A percentile compares a stretch with the other conserved stretches of the same genome.
Conservation (phyloP, 1,140 invertebrate genomes). For the Brevipalpus yothersi region DNA sequence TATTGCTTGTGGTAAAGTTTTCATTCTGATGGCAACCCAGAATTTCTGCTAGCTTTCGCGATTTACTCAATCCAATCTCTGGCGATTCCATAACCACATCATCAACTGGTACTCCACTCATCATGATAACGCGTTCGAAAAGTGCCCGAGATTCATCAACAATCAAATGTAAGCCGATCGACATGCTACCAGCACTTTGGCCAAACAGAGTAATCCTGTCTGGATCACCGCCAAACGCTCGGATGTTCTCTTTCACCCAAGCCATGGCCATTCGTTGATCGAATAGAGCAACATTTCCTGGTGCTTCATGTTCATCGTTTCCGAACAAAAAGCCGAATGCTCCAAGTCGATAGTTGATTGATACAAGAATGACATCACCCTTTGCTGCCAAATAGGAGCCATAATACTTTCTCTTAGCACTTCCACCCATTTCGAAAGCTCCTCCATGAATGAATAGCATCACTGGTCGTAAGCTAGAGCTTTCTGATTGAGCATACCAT, state of each 20-base stretch:
- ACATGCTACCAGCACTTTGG: slow-evolving; percentile 81
- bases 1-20: too few relatives aligned
- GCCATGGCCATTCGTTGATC: slow-evolving; percentile 81
- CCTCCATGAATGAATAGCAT: slow-evolving; percentile 33
- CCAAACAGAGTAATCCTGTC: slow-evolving; percentile 83
- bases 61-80: slow-evolving; percentile 5
- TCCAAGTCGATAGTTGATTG: slow-evolving; percentile 81
- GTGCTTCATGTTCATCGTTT: slow-evolving; percentile 46
- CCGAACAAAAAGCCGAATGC: slow-evolving; percentile 81
- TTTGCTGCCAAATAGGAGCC: slow-evolving; percentile 57
- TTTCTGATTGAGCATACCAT: slow-evolving; percentile 28
- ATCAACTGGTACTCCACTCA: slow-evolving; percentile 23
- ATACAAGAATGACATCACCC: slow-evolving; percentile 72
- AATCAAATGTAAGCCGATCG: slow-evolving; percentile 69
- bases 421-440: slow-evolving; percentile 69
- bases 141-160: slow-evolving; percentile 55
- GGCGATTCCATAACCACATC: too few relatives aligned
- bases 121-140: slow-evolving; percentile 39
- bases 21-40: too few relatives aligned
- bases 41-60: slow-evolving; percentile 6
- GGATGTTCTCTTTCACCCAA: slow-evolving; percentile 82
- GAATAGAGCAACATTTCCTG: slow-evolving; percentile 79
- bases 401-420: slow-evolving; percentile 64
- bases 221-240: slow-evolving; percentile 74
- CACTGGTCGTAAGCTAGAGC: slow-evolving; percentile 9